Evolutionary conservation across 2,888 invertebrate species (phyloP).

Genomic region (Mermis nigrescens): DNA sequence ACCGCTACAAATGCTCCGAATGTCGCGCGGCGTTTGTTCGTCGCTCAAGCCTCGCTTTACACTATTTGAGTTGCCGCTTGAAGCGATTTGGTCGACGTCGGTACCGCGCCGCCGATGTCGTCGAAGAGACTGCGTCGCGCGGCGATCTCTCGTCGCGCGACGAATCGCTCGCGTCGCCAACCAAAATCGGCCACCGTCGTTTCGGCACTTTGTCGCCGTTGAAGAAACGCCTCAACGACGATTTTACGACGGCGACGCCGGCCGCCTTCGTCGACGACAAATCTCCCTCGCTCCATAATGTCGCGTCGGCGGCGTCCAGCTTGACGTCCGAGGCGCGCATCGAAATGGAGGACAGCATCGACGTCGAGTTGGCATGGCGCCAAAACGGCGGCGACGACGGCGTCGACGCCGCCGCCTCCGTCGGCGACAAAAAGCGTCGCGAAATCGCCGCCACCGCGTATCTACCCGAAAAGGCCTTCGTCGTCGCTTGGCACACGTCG

Average conservation of each 20-base stretch:
- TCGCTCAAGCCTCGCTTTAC: not conserved
- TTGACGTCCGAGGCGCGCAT: no score
- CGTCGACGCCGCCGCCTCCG: not conserved
- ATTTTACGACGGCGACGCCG: no score
- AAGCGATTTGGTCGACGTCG: no score
- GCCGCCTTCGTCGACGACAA: not conserved
- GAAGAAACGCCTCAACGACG: not conserved
- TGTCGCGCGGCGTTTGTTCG: not conserved
- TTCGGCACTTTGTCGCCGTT: not conserved
- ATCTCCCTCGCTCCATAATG: not conserved
- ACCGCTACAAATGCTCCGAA: not conserved
- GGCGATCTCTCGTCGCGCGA: no score
- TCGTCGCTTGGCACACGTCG: slow-evolving; percentile 6
- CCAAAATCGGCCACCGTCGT: not conserved
- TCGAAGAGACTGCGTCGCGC: no score
- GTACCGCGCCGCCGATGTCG: no score
- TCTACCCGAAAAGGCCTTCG: slow-evolving; percentile 10
- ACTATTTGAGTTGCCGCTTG: not conserved
- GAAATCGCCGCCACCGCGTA: not conserved
- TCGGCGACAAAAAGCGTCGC: not conserved
- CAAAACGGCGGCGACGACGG: not conserved
- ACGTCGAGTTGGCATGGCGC: no score
- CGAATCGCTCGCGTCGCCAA: no score
- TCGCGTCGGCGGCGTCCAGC: not conserved
- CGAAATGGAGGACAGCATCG: not conserved